Percentiles rank a stretch among this genome's conserved stretches.
Conservation (phyloP, 2,113 vertebrate species). For the Cyprinodon brontotheroides region DNA sequence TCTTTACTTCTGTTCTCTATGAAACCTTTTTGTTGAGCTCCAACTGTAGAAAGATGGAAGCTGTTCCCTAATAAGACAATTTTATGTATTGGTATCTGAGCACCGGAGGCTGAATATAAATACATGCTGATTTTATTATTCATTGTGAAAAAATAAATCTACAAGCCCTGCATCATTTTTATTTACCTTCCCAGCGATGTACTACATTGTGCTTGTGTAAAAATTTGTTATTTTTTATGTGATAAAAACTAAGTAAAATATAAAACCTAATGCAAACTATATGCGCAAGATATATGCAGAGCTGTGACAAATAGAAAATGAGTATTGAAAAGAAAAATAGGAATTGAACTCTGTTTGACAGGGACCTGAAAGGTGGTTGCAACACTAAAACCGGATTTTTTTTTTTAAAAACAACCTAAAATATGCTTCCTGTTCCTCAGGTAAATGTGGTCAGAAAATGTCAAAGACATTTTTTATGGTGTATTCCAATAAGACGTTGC, state of each 20-base stretch:
- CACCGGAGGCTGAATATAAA: too few relatives aligned
- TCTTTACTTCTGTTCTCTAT: too few relatives aligned
- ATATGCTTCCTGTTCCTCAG: not conserved
- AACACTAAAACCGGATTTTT: not conserved
- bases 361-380: not conserved
- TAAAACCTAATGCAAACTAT: not conserved
- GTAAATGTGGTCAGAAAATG: not conserved
- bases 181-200: not conserved
- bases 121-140: not conserved
- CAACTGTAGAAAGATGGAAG: too few relatives aligned
- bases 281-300: not conserved
- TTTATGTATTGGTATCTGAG: too few relatives aligned
- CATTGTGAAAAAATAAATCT: not conserved
- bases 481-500: not conserved
- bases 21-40: too few relatives aligned
- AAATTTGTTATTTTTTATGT: not conserved
- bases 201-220: not conserved
- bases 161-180: not conserved
- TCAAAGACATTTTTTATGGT: not conserved
- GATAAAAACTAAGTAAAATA: too few relatives aligned
- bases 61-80: too few relatives aligned
- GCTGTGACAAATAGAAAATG: not conserved
- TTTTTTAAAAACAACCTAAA: not conserved
- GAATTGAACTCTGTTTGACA: not conserved
- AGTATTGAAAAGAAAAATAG: not conserved